phyloP scores from a whole-genome alignment of 2,797 vertebrate genomes.

The Loris lydekkerianus region DNA sequence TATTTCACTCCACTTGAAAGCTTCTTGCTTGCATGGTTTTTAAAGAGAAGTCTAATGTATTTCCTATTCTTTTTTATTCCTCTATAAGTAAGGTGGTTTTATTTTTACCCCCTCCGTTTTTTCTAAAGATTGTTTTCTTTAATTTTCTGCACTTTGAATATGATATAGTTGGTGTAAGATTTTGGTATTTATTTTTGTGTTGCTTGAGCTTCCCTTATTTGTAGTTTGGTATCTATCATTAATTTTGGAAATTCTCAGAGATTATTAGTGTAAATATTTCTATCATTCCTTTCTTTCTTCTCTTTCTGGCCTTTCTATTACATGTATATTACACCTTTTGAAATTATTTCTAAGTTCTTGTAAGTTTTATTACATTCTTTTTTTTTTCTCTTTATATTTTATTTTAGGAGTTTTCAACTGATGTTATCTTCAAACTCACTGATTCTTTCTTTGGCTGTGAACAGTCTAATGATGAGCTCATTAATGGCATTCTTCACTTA shows the following conservation, averaged over 20 bases:
- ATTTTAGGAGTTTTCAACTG: background rate
- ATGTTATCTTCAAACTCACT: background rate
- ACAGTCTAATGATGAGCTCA: background rate
- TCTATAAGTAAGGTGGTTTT: background rate
- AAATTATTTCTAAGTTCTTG: background rate
- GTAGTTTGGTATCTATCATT: background rate
- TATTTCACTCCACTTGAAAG: background rate
- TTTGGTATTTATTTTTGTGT: background rate
- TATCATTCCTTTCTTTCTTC: conserved; percentile 15
- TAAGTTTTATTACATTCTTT: background rate
- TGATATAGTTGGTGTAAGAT: background rate
- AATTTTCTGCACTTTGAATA: background rate
- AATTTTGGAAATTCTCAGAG: background rate
- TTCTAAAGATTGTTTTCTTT: background rate
- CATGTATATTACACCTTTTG: background rate
- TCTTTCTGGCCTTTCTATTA: background rate
- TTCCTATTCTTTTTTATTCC: background rate
- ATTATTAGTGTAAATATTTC: background rate
- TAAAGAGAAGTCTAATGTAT: background rate
- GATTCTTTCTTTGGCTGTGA: background rate
- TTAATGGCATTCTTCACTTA: background rate
- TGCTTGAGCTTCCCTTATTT: background rate
- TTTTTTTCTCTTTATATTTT: background rate
- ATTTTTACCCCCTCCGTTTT: no score
- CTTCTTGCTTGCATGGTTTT: background rate